Evolutionary conservation across 92 coral and sea anemone genomes (phyloP), one percentile per base, ranked within the genome.

Genomic region (Ricordea florida): DNA sequence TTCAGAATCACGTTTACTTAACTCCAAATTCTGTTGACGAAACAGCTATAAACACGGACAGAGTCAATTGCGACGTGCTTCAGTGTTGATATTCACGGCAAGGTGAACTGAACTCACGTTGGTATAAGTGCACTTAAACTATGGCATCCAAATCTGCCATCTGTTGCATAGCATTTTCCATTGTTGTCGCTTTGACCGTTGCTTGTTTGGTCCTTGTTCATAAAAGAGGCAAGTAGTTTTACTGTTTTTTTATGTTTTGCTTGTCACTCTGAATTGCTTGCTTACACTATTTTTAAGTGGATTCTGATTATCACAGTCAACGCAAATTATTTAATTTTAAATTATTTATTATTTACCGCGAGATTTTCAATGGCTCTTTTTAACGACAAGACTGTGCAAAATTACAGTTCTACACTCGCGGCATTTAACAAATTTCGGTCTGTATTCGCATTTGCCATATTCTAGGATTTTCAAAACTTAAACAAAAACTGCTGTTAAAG

Each of bases 221-320:
- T 10, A 30, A 37, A 20, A 70, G 59, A 70, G 77, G 77, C 53
- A 55, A 70, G 66, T 53, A 17, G 18, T 16, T 13, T 10, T 29
- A 18, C 31, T 1, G 15, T 15, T 11, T 37, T 10, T 18, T 38
- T 1, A 15, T 6, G n/a, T n/a, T n/a, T 13, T 20, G 15, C 23
- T 11, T 6, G 15, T 51, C 35, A 51, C 32, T 33, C 18, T 53
- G 6, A 32, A 5, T 14, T 1, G 1, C 14, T 4, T 5, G n/a
- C 3, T 13, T 13, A 51, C 25, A 10, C 11, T 23, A 5, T 10
- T 23, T 50, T 51, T 25, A 24, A 27, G 37, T 16, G n/a, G n/a
- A n/a, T n/a, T n/a, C 24, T 28, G 37, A n/a, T 55, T 16, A 55
- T 55, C 37, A 20, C 4, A 26, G 28, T 55, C 28, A 28, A n/a